Conservation (phyloP, 2,797 vertebrate species). For the Petrocephalus sullivani region DNA sequence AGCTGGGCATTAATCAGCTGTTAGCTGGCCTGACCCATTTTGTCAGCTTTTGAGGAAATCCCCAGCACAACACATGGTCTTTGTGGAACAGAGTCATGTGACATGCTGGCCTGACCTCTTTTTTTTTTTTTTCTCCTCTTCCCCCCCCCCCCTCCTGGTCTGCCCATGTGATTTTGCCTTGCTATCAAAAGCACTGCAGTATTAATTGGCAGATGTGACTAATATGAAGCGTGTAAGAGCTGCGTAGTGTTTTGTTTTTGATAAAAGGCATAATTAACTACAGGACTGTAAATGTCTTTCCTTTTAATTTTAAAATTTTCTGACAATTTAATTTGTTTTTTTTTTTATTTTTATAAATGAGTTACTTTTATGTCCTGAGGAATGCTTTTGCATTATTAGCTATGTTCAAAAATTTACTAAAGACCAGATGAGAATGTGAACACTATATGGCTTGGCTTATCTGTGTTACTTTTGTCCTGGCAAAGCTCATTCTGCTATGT, state of each 20-base stretch:
- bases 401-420: not conserved
- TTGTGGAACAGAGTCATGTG: not conserved
- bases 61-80: not conserved
- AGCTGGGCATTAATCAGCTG: not conserved
- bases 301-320: too few species aligned
- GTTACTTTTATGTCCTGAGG: not conserved
- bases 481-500: not conserved
- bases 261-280: not conserved
- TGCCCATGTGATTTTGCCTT: not conserved
- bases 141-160: not conserved
- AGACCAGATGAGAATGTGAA: not conserved
- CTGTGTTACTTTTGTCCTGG: not conserved
- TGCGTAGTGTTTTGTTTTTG: not conserved
- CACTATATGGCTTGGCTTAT: not conserved
- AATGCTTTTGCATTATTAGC: not conserved
- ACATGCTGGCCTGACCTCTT: conserved; percentile 7
- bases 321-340: not conserved
- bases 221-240: not conserved
- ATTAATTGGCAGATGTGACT: not conserved
- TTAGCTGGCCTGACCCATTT: not conserved
- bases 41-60: not conserved
- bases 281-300: not conserved
- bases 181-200: not conserved
- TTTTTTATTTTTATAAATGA: not conserved
- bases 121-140: not conserved